These are phyloP conservation scores for Rhingia rostrata DNA, from an alignment of 2,888 invertebrate species.

Conservation along the genomic window DNA sequence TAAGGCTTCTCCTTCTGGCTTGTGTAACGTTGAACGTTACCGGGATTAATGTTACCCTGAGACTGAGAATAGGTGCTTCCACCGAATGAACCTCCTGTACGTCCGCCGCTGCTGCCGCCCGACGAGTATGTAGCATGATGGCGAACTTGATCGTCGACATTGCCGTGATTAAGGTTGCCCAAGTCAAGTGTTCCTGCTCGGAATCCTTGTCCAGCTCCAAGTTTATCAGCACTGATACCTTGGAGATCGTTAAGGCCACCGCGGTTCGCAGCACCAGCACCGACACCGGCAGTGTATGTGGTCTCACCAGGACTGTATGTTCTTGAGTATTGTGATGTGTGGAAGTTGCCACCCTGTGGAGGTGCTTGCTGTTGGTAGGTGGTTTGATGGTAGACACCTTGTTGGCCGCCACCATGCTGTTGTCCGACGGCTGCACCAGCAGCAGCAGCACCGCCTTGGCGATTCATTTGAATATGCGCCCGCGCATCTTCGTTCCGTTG, in stretches of 20 bases:
- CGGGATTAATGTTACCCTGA: conserved; percentile 32
- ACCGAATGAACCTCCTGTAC: conserved; percentile 38
- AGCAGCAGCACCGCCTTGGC: conserved; percentile 19
- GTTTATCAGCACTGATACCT: conserved; percentile 75
- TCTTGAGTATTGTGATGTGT: conserved; percentile 55
- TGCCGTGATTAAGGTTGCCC: conserved; percentile 78
- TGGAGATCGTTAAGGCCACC: conserved; percentile 66
- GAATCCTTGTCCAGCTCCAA: conserved; percentile 79
- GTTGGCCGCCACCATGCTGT: conserved; percentile 32
- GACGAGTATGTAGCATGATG: conserved; percentile 60
- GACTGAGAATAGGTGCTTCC: conserved; percentile 52
- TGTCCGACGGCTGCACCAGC: conserved; percentile 19
- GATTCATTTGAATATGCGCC: conserved; percentile 40
- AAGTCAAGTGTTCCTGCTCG: conserved; percentile 80
- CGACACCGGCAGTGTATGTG: conserved; percentile 7
- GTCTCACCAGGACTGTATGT: conserved; percentile 50
- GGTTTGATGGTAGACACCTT: conserved; percentile 11
- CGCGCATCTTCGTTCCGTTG: conserved; percentile 17
- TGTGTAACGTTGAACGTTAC: conserved; percentile 46
- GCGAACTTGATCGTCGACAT: conserved; percentile 81
- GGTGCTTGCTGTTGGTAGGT: conserved; percentile 24
- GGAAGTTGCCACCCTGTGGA: conserved; percentile 34
- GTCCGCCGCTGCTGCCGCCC: conserved; percentile 35
- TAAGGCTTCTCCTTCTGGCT: conserved; percentile 77
- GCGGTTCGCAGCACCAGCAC: conserved; percentile 29